These are phyloP conservation scores for Anarrhichthys ocellatus DNA, from an alignment of 2,113 vertebrate species.

Conservation along the genomic window DNA sequence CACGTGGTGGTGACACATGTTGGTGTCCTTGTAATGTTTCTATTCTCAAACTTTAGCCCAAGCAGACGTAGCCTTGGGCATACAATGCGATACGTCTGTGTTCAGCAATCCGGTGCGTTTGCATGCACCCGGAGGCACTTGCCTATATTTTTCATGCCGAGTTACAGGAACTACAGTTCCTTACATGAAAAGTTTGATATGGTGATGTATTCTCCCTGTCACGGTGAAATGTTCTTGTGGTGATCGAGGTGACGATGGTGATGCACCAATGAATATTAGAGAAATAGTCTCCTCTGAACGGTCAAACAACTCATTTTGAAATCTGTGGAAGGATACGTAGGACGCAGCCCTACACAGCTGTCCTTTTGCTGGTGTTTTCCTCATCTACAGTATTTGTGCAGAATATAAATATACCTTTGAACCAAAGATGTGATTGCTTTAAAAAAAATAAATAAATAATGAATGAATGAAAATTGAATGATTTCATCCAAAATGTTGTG, in stretches of 20 bases:
- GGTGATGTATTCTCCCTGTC: slow-evolving; percentile 33
- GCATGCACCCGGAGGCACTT: slow-evolving; percentile 32
- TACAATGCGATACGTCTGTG: slow-evolving; percentile 12
- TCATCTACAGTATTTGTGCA: slow-evolving; percentile 8
- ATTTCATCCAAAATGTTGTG: slow-evolving; percentile 31
- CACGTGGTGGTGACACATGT: slow-evolving; percentile 30
- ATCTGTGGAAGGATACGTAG: neutral
- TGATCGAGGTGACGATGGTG: slow-evolving; percentile 31
- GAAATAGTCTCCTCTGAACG: slow-evolving; percentile 22
- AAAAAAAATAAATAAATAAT: neutral
- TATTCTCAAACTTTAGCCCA: slow-evolving; percentile 6
- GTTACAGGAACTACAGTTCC: slow-evolving; percentile 4
- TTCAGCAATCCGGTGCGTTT: neutral
- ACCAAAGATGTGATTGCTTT: slow-evolving; percentile 63
- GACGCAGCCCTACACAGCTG: neutral
- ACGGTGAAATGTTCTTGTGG: slow-evolving; percentile 17
- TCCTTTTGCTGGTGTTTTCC: slow-evolving; percentile 19
- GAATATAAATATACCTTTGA: slow-evolving; percentile 27
- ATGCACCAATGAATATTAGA: slow-evolving; percentile 32
- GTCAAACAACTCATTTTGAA: slow-evolving; percentile 19
- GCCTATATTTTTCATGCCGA: slow-evolving; percentile 13
- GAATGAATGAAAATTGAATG: slow-evolving; percentile 14
- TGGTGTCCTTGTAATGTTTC: slow-evolving; percentile 32
- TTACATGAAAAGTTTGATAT: neutral
- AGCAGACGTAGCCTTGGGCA: slow-evolving; percentile 2